Percentiles rank a stretch among this genome's conserved stretches.
Evolutionary conservation across 2,797 vertebrate genomes (phyloP).

Genomic region (Pteronotus mesoamericanus): DNA sequence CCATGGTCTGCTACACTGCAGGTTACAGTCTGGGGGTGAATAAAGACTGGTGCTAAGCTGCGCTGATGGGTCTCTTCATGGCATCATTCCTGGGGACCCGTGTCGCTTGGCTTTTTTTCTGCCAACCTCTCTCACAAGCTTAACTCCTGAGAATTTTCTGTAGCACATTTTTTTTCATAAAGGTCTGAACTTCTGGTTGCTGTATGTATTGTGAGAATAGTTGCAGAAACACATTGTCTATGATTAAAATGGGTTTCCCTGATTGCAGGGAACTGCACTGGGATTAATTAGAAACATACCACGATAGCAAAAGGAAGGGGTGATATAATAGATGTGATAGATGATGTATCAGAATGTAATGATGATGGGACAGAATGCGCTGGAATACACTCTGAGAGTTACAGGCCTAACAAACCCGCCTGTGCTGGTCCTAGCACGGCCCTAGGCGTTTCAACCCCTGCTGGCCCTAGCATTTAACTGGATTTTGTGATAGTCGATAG

Average conservation of each 20-base stretch:
- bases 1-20: accelerated
- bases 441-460: background rate
- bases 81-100: background rate
- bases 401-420: background rate
- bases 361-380: too few species aligned
- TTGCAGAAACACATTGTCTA: background rate
- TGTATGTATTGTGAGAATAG: background rate
- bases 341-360: background rate
- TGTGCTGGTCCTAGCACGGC: accelerated
- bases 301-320: accelerated
- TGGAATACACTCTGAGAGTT: accelerated
- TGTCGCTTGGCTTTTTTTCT: background rate
- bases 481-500: background rate
- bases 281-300: accelerated
- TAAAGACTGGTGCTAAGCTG: accelerated
- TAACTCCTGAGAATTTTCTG: background rate
- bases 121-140: background rate
- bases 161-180: background rate
- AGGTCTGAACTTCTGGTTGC: background rate
- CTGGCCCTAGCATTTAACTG: background rate
- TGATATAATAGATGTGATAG: background rate
- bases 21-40: background rate
- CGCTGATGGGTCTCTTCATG: background rate
- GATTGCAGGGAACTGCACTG: background rate
- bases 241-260: background rate